These are phyloP conservation scores for Vireo altiloquus DNA, from an alignment of 2,113 vertebrate genomes.

Conservation along the genomic window DNA sequence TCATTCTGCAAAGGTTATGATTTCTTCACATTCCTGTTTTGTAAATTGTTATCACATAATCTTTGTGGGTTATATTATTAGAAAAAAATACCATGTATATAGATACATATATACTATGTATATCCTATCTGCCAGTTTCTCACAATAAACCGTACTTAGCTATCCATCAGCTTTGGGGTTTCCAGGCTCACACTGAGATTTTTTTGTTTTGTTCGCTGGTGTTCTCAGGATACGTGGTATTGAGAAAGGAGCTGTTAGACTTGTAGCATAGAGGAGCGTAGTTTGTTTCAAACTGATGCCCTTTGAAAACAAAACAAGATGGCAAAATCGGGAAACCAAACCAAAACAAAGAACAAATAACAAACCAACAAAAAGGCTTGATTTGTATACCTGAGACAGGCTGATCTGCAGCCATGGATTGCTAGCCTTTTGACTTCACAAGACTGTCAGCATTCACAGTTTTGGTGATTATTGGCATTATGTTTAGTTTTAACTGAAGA, in stretches of 20 bases:
- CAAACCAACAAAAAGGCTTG: not conserved
- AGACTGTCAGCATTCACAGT: not conserved
- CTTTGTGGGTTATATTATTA: not conserved
- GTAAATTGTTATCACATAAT: not conserved
- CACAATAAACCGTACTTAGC: not conserved
- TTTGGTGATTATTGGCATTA: accelerated
- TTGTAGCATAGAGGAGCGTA: not conserved
- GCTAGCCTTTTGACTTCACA: not conserved
- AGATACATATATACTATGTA: no score
- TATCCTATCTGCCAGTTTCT: not conserved
- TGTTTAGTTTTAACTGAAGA: not conserved
- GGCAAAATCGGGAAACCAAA: not conserved
- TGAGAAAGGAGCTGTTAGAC: not conserved
- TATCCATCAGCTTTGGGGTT: not conserved
- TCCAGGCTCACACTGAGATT: not conserved
- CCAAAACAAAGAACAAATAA: not conserved
- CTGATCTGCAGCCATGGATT: not conserved
- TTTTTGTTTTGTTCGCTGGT: not conserved
- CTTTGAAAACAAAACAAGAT: not conserved
- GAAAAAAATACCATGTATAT: not conserved
- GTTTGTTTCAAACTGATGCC: not conserved
- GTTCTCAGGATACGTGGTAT: not conserved
- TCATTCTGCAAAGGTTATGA: not conserved
- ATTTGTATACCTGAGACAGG: not conserved
- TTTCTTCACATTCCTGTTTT: not conserved